These are phyloP conservation scores for Muntiacus muntjak DNA, from an alignment of 2,113 vertebrate species.

Conservation along the genomic window DNA sequence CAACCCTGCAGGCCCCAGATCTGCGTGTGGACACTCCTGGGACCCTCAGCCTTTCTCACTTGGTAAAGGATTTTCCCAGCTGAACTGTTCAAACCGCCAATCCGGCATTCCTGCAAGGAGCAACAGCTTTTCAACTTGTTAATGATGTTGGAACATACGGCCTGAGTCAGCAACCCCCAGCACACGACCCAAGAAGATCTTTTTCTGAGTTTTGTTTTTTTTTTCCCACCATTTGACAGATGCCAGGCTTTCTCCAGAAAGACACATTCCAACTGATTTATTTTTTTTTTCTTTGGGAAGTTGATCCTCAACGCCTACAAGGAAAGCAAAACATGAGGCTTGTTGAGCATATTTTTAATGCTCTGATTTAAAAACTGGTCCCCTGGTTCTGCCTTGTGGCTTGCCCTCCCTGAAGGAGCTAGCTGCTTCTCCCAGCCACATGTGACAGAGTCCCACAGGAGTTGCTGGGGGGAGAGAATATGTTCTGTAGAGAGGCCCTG, in stretches of 20 bases:
- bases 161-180: slow-evolving; percentile 81
- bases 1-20: slow-evolving; percentile 53
- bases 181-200: slow-evolving; percentile 70
- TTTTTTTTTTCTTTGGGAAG: slow-evolving; percentile 73
- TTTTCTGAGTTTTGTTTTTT: slow-evolving; percentile 23
- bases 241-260: slow-evolving; percentile 71
- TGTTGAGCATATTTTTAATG: not conserved
- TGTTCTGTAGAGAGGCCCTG: rapidly evolving
- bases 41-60: slow-evolving; percentile 42
- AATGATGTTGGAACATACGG: slow-evolving; percentile 74
- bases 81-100: slow-evolving; percentile 67
- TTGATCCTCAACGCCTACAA: slow-evolving; percentile 67
- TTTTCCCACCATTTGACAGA: slow-evolving; percentile 43
- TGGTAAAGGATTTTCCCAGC: slow-evolving; percentile 65
- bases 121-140: slow-evolving; percentile 72
- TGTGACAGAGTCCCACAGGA: not conserved
- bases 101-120: slow-evolving; percentile 27
- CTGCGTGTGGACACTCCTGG: slow-evolving; percentile 56
- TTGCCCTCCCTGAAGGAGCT: not conserved
- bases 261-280: slow-evolving; percentile 72
- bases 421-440: not conserved
- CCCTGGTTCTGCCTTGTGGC: not conserved
- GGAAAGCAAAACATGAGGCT: slow-evolving; percentile 60
- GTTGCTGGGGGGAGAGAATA: not conserved
- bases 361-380: slow-evolving; percentile 41